Conservation (phyloP, 2,797 vertebrate genomes). For the Rhinophrynus dorsalis region DNA sequence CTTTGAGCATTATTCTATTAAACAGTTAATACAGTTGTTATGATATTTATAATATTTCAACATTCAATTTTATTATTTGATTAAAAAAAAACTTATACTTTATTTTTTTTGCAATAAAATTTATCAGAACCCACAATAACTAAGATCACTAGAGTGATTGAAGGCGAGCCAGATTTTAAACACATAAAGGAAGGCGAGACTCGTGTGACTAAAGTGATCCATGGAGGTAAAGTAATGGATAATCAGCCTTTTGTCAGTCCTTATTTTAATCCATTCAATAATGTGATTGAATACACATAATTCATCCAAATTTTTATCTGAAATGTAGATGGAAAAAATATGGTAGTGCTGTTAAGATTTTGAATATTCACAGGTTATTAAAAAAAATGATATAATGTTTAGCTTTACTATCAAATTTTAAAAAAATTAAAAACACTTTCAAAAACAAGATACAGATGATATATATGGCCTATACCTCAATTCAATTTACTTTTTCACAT, state of each 20-base stretch:
- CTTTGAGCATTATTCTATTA: too few relatives aligned
- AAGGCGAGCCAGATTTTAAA: slow-evolving; percentile 73
- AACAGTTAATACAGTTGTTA: neutral
- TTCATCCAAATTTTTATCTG: too few relatives aligned
- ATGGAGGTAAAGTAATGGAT: slow-evolving; percentile 60
- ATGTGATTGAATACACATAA: too few relatives aligned
- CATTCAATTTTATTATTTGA: neutral
- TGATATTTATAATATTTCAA: neutral
- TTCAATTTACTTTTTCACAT: slow-evolving; percentile 40
- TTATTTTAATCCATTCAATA: too few relatives aligned
- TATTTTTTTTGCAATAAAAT: slow-evolving; percentile 48
- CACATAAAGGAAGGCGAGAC: slow-evolving; percentile 71
- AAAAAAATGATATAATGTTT: too few relatives aligned
- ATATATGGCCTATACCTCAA: too few relatives aligned
- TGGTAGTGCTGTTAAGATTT: too few relatives aligned
- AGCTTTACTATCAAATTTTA: too few relatives aligned
- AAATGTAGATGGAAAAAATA: too few relatives aligned
- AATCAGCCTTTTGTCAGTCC: neutral
- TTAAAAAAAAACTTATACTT: neutral
- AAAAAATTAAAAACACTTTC: too few relatives aligned
- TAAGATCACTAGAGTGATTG: slow-evolving; percentile 73
- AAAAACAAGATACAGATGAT: too few relatives aligned
- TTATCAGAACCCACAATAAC: slow-evolving; percentile 69
- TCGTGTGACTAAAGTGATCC: slow-evolving; percentile 68
- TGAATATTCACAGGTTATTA: too few relatives aligned